Evolutionary conservation across 2,113 vertebrate genomes (phyloP).

Genomic region (Phylloscopus trochilus): DNA sequence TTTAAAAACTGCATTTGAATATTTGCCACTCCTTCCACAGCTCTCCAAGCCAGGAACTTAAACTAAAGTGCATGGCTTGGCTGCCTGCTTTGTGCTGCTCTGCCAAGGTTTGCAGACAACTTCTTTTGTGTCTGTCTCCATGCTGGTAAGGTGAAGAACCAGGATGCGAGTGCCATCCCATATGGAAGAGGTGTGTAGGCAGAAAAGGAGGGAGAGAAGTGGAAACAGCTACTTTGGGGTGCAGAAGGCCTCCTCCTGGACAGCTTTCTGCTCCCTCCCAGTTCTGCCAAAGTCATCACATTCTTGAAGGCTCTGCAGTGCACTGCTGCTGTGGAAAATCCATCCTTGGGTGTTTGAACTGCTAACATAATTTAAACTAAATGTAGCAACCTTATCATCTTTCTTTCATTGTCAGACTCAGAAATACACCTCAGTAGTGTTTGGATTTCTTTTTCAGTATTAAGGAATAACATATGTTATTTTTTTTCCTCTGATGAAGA

Average conservation of each 20-base stretch:
- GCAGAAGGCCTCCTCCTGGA: neutral
- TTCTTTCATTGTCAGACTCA: neutral
- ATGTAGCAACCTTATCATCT: neutral
- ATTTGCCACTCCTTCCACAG: neutral
- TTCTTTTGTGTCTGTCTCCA: neutral
- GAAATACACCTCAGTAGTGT: neutral
- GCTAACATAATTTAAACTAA: neutral
- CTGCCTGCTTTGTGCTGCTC: neutral
- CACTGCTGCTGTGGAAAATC: neutral
- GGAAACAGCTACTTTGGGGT: neutral
- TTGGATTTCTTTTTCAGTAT: neutral
- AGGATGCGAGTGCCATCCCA: accelerated
- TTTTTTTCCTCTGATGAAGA: neutral
- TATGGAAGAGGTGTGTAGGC: accelerated
- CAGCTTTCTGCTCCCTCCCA: neutral
- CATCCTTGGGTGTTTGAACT: neutral
- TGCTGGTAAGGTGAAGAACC: accelerated
- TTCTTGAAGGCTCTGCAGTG: neutral
- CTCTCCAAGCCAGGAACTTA: neutral
- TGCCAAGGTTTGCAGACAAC: neutral
- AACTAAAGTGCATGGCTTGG: neutral
- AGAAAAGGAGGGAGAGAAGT: neutral
- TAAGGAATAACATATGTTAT: neutral
- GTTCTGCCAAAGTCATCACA: neutral
- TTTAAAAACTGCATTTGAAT: neutral